Evolutionary conservation across 2,888 invertebrate species (phyloP), one percentile per base, ranked within the genome.

Genomic region (Acanthosepion lycidas): DNA sequence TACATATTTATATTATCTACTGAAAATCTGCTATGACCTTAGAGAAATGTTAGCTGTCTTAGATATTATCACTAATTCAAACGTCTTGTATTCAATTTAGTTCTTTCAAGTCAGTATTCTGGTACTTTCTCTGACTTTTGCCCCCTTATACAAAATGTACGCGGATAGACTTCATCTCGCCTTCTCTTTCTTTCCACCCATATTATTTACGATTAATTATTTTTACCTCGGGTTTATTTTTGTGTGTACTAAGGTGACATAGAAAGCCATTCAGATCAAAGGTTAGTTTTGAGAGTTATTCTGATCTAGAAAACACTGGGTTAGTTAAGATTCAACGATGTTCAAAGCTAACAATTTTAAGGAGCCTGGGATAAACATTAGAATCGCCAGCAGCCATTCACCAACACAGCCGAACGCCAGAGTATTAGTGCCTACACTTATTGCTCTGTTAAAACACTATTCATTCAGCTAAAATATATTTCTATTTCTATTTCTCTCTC

Each of bases 301-400:
- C 78, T 78, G 78, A 78, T 78, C n/a, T 78, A 33, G n/a, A 78
- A 78, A 78, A 33, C 78, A 78, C 78, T 78, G 78, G 28, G n/a
- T 78, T 78, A n/a, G n/a, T n/a, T 78, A n/a, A 23, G n/a, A 26
- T 64, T 64, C 64, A 64, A 28, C n/a, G n/a, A n/a, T 78, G 78
- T 78, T 78, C 78, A 78, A 78, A 78, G n/a, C 9, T 78, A 78
- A 78, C 78, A 78, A 15, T n/a, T n/a, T 33, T 78, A 12, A 12
- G 15, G 78, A 78, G 78, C n/a, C 78, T 78, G 78, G 78, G n/a
- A 78, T 78, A 78, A n/a, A 78, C 78, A 78, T 78, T 78, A 78
- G 78, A 78, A 78, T 78, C 78, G 15, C 33, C 78, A 78, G 78
- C 15, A 33, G n/a, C 33, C 9, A 33, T 78, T 78, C 78, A 12